Conservation (phyloP, 2,113 vertebrate genomes). For the Cheilinus undulatus region DNA sequence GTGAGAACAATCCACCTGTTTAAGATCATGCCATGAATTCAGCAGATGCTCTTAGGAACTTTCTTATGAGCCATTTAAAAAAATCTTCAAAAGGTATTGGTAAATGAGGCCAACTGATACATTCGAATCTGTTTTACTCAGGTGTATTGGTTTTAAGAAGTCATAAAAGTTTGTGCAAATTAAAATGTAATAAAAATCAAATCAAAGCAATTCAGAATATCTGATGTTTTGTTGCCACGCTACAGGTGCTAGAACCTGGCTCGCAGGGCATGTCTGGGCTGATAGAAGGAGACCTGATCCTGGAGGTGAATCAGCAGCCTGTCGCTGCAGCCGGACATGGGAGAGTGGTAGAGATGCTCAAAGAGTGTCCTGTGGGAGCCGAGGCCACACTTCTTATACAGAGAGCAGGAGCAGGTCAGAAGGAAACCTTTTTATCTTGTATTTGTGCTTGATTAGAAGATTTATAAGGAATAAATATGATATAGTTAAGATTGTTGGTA, state of each 20-base stretch:
- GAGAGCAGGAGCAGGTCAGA: constrained; percentile 87
- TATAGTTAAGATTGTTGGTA: not conserved
- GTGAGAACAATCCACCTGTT: too few species aligned
- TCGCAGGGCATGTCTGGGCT: constrained; percentile 94
- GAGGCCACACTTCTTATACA: constrained; percentile 97
- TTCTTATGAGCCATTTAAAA: too few species aligned
- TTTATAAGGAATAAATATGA: not conserved
- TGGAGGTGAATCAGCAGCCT: constrained; percentile 99
- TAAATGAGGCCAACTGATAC: too few species aligned
- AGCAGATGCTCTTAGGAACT: too few species aligned
- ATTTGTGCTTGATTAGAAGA: too few species aligned
- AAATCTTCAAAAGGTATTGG: too few species aligned
- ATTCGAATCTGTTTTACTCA: too few species aligned
- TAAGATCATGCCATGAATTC: too few species aligned
- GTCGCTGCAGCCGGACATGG: constrained; percentile 96
- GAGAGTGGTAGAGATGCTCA: constrained; percentile 98
- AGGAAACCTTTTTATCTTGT: not conserved
- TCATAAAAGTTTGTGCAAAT: not conserved
- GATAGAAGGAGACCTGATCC: constrained; percentile 97
- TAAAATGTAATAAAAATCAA: not conserved
- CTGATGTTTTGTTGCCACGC: constrained; percentile 10
- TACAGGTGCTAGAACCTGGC: constrained; percentile 90
- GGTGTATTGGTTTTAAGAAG: too few species aligned
- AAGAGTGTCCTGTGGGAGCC: constrained; percentile 95
- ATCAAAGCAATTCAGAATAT: not conserved